A percentile compares a stretch with the other conserved stretches of the same genome.
phyloP scores from a whole-genome alignment of 2,888 invertebrate species.

The Aphidius colemani region DNA sequence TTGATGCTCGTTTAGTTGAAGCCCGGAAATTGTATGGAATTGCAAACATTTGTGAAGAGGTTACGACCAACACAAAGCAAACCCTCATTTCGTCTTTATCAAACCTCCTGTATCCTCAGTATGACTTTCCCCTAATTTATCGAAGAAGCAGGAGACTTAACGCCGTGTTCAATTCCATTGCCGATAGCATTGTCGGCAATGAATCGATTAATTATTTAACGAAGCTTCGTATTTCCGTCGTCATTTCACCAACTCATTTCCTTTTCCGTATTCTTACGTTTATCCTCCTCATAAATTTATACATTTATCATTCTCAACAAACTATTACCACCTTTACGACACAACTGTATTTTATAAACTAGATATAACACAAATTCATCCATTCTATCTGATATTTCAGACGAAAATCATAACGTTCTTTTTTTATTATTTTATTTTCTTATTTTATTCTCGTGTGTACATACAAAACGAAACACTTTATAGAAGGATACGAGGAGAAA shows the following conservation, averaged over 20 bases:
- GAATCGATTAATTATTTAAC: slow-evolving; percentile 46
- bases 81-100: no score
- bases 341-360: background rate
- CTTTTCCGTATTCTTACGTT: slow-evolving; percentile 4
- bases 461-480: background rate
- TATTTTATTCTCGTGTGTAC: slow-evolving; percentile 15
- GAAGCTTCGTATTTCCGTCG: slow-evolving; percentile 39
- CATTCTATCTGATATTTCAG: background rate
- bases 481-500: slow-evolving; percentile 3
- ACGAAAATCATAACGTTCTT: slow-evolving; percentile 27
- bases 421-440: slow-evolving; percentile 14
- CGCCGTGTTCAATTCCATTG: slow-evolving; percentile 34
- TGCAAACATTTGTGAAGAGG: no score
- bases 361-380: no score
- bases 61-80: no score
- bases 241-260: slow-evolving; percentile 24
- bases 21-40: no score
- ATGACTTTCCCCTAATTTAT: background rate
- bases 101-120: no score
- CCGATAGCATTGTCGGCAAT: slow-evolving; percentile 31
- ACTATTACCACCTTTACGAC: slow-evolving; percentile 19
- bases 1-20: no score
- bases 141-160: slow-evolving; percentile 1
- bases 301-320: slow-evolving; percentile 21
- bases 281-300: slow-evolving; percentile 19